Conservation (phyloP, 2,113 vertebrate genomes). For the Sprattus sprattus region DNA sequence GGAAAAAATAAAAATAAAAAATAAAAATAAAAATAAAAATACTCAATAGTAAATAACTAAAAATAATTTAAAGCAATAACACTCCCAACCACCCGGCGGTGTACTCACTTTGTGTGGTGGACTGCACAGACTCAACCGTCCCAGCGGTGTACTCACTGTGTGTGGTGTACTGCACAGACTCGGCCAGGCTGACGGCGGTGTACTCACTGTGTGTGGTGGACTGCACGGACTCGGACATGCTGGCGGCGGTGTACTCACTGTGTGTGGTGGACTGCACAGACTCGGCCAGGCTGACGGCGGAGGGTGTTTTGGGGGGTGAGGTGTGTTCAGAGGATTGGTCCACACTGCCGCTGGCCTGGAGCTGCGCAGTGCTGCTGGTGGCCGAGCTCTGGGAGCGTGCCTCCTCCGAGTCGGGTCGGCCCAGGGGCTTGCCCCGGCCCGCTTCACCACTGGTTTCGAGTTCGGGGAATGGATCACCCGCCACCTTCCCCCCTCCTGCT, state of each 20-base stretch:
- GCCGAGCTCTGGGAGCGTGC: constrained; percentile 41
- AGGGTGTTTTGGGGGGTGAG: constrained; percentile 69
- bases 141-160: constrained; percentile 67
- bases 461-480: background rate
- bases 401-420: constrained; percentile 46
- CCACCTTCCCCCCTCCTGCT: background rate
- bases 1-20: too few species aligned
- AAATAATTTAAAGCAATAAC: too few species aligned
- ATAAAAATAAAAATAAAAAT: too few species aligned
- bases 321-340: constrained; percentile 50
- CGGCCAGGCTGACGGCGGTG: constrained; percentile 77
- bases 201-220: too few species aligned
- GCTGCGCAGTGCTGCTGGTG: constrained; percentile 26
- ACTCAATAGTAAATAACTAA: too few species aligned
- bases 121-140: constrained; percentile 73
- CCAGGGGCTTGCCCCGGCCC: background rate
- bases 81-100: constrained; percentile 21
- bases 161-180: constrained; percentile 72
- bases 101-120: constrained; percentile 73
- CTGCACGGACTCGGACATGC: too few species aligned
- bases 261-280: constrained; percentile 71
- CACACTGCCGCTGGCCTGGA: constrained; percentile 42
- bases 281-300: constrained; percentile 78
- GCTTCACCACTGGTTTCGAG: constrained; percentile 10
- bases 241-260: too few species aligned